These are phyloP conservation scores for Drosophila prosaltans DNA, from an alignment of 1,140 invertebrate genomes.

Conservation along the genomic window DNA sequence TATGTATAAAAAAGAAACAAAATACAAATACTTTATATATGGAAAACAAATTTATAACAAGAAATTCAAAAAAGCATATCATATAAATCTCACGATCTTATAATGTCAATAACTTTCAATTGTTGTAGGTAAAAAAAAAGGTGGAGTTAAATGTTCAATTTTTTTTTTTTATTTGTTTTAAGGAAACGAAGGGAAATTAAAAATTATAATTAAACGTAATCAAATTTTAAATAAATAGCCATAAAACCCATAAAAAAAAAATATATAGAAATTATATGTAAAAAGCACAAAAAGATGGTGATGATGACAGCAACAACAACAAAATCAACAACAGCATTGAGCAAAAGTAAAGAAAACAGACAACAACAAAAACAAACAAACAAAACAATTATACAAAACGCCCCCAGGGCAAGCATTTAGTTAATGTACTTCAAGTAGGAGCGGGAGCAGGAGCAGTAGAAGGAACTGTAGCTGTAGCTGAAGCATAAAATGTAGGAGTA, in stretches of 20 bases:
- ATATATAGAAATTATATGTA: constrained; percentile 61
- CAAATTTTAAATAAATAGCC: constrained; percentile 70
- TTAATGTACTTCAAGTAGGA: constrained; percentile 5
- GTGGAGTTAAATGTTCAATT: background rate
- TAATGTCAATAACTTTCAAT: no score
- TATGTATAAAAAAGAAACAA: background rate
- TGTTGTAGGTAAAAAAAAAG: background rate
- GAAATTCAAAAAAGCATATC: no score
- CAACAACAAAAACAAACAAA: constrained; percentile 46
- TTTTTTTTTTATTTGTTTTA: no score
- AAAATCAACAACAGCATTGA: constrained; percentile 1
- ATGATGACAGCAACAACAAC: constrained; percentile 4
- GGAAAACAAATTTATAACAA: no score
- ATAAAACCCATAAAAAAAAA: constrained; percentile 21
- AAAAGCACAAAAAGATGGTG: constrained; percentile 29
- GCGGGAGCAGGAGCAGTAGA: background rate
- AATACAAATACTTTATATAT: background rate
- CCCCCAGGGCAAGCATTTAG: constrained; percentile 18
- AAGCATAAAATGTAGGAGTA: background rate
- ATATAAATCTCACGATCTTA: no score
- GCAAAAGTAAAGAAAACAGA: constrained; percentile 22
- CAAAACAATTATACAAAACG: constrained; percentile 65
- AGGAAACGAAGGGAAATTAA: background rate
- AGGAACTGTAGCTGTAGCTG: background rate
- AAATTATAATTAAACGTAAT: constrained; percentile 64